A percentile compares a stretch with the other conserved stretches of the same genome.
Evolutionary conservation across 2,113 vertebrate genomes (phyloP).

Genomic region (Paracanthobrama guichenoti): DNA sequence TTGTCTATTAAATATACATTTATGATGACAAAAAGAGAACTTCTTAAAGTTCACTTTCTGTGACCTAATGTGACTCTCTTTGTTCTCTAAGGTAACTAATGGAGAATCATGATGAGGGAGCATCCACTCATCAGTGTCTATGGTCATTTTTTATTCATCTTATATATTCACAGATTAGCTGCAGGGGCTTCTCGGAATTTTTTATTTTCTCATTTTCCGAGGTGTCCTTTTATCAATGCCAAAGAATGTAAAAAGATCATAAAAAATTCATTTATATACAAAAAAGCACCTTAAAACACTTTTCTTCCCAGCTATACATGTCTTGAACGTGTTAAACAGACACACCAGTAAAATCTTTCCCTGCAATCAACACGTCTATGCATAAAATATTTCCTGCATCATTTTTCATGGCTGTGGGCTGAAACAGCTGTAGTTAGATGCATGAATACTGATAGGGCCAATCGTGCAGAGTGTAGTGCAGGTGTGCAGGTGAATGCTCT

Average conservation of each 20-base stretch:
- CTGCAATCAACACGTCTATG: slow-evolving; percentile 25
- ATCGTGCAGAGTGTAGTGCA: slow-evolving; percentile 21
- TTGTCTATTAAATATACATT: too few species aligned
- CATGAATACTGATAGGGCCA: slow-evolving; percentile 38
- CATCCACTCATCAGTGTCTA: slow-evolving; percentile 41
- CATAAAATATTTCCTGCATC: not conserved
- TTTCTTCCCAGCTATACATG: not conserved
- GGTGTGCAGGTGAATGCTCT: slow-evolving; percentile 32
- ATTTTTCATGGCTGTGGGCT: slow-evolving; percentile 25
- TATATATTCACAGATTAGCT: slow-evolving; percentile 41
- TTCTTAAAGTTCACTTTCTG: not conserved
- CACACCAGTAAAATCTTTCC: slow-evolving; percentile 16
- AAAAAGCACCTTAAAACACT: slow-evolving; percentile 8
- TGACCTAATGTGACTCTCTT: slow-evolving; percentile 24
- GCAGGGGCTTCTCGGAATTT: slow-evolving; percentile 28
- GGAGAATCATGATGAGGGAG: slow-evolving; percentile 25
- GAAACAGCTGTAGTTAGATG: slow-evolving; percentile 39
- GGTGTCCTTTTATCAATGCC: slow-evolving; percentile 27
- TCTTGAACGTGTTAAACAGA: not conserved
- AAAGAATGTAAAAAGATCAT: slow-evolving; percentile 39
- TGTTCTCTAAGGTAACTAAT: slow-evolving; percentile 28
- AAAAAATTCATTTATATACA: not conserved
- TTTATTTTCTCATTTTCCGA: slow-evolving; percentile 27
- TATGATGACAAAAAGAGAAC: not conserved
- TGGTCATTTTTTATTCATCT: slow-evolving; percentile 44